Percentiles rank a stretch among this genome's conserved stretches.
These are phyloP conservation scores for Melitaea athalia DNA, from an alignment of 2,888 invertebrate species.

Conservation along the genomic window DNA sequence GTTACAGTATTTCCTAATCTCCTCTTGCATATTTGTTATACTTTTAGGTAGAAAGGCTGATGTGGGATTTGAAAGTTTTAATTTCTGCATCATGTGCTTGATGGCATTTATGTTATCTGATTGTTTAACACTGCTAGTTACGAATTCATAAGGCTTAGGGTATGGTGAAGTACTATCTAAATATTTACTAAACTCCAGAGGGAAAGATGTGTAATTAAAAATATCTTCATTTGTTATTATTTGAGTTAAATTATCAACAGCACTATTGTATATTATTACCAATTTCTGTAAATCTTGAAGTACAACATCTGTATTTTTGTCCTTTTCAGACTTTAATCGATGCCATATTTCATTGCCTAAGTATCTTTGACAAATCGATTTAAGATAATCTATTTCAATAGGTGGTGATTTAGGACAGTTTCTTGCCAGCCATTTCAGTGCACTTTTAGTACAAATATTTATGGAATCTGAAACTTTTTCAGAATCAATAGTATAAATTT, in stretches of 20 bases:
- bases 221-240: slow-evolving; percentile 83
- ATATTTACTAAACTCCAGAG: slow-evolving; percentile 84
- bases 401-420: slow-evolving; percentile 74
- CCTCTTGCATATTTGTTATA: slow-evolving; percentile 68
- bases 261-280: slow-evolving; percentile 85
- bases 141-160: slow-evolving; percentile 86
- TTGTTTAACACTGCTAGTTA: slow-evolving; percentile 83
- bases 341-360: slow-evolving; percentile 85
- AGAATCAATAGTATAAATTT: slow-evolving; percentile 59
- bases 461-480: slow-evolving; percentile 58
- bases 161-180: slow-evolving; percentile 73
- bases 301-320: slow-evolving; percentile 66
- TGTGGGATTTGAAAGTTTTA: slow-evolving; percentile 79
- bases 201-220: slow-evolving; percentile 84
- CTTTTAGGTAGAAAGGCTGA: slow-evolving; percentile 70
- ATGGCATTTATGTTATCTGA: slow-evolving; percentile 75
- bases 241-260: slow-evolving; percentile 83
- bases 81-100: slow-evolving; percentile 74
- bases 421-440: slow-evolving; percentile 78
- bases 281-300: slow-evolving; percentile 82
- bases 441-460: slow-evolving; percentile 60
- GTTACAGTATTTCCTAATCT: slow-evolving; percentile 75
- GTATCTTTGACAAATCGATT: slow-evolving; percentile 79
- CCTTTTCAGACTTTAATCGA: slow-evolving; percentile 67
- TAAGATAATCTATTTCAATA: slow-evolving; percentile 82